phyloP scores from a whole-genome alignment of 2,113 vertebrate species.

The Nothocercus nigrocapillus region DNA sequence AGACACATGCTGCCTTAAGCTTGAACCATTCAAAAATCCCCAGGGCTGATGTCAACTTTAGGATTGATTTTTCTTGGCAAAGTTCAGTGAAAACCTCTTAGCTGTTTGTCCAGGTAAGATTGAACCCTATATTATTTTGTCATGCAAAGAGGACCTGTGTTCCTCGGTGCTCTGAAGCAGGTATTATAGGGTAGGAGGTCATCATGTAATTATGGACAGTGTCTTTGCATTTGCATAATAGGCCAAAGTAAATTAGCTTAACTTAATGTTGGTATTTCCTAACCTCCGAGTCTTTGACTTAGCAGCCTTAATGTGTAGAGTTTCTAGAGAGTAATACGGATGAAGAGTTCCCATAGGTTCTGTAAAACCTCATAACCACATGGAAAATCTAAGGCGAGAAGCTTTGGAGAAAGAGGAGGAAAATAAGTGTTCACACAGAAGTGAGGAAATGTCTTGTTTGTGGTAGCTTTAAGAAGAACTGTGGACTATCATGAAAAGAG shows the following conservation, averaged over 20 bases:
- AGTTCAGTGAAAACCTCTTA: fast-evolving
- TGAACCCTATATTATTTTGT: not conserved
- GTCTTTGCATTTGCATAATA: conserved; percentile 40
- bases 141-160: not conserved
- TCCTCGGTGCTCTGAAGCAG: not conserved
- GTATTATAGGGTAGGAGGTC: not conserved
- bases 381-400: conserved; percentile 10
- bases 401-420: not conserved
- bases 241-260: conserved; percentile 33
- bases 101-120: not conserved
- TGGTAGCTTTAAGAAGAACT: not conserved
- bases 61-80: not conserved
- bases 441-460: not conserved
- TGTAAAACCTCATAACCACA: conserved; percentile 46
- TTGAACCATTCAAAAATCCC: fast-evolving
- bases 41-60: not conserved
- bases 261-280: conserved; percentile 40
- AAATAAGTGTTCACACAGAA: not conserved
- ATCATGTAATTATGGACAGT: not conserved
- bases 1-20: not conserved
- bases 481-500: not conserved
- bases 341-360: conserved; percentile 16
- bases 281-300: conserved; percentile 30
- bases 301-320: conserved; percentile 25
- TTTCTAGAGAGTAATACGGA: conserved; percentile 40